Evolutionary conservation across 2,113 vertebrate species (phyloP).

Genomic region (Stegostoma tigrinum): DNA sequence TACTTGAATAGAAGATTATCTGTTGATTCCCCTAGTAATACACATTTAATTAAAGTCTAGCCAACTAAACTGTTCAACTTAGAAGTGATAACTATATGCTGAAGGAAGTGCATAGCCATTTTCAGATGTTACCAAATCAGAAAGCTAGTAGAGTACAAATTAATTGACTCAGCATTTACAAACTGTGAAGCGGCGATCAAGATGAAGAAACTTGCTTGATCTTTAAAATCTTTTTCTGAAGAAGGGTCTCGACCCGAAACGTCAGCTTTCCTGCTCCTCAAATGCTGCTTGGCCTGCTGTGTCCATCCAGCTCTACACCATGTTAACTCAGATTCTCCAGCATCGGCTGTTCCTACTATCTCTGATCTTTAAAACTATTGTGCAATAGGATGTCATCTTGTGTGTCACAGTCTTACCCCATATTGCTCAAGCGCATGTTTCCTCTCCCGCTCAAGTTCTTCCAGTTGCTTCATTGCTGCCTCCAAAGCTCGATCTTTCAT

Average conservation of each 20-base stretch:
- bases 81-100: not conserved
- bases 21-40: not conserved
- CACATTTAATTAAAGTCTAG: not conserved
- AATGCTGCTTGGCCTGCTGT: no score
- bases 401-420: constrained; percentile 59
- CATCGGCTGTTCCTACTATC: no score
- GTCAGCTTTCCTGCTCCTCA: no score
- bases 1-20: not conserved
- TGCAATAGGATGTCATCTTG: not conserved
- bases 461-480: constrained; percentile 80
- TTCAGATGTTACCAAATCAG: not conserved
- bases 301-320: no score
- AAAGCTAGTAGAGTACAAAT: not conserved
- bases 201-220: not conserved
- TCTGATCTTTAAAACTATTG: no score
- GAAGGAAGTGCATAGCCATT: not conserved
- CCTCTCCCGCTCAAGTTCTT: constrained; percentile 75
- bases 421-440: constrained; percentile 81
- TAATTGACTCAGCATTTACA: not conserved
- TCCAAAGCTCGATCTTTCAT: constrained; percentile 77
- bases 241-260: no score
- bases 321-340: no score
- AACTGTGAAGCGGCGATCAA: not conserved
- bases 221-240: not conserved
- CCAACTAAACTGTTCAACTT: not conserved